phyloP scores from a whole-genome alignment of 2,888 invertebrate species.

The Brachyptera risi region DNA sequence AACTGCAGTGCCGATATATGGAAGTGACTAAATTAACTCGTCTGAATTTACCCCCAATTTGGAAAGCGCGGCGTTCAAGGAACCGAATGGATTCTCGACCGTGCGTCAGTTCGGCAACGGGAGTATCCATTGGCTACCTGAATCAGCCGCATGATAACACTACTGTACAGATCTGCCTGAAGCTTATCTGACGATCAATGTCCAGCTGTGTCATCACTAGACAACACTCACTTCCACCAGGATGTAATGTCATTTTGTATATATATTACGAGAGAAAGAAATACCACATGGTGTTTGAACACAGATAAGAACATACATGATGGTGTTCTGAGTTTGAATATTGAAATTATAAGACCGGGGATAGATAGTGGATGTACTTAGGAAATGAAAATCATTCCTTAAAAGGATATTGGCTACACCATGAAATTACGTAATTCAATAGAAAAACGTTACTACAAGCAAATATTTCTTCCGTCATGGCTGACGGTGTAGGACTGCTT shows the following conservation, averaged over 20 bases:
- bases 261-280: no score
- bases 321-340: no score
- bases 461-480: no score
- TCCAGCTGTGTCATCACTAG: slow-evolving; percentile 31
- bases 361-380: no score
- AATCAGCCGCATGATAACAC: slow-evolving; percentile 14
- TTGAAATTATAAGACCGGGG: no score
- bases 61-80: slow-evolving; percentile 21
- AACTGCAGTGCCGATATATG: slow-evolving; percentile 28
- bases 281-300: no score
- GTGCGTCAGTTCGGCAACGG: slow-evolving; percentile 20
- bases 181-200: slow-evolving; percentile 26
- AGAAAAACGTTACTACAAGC: no score
- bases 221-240: slow-evolving; percentile 26
- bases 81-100: slow-evolving; percentile 18
- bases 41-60: slow-evolving; percentile 28
- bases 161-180: slow-evolving; percentile 24
- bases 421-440: no score
- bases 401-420: no score
- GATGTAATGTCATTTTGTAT: not conserved
- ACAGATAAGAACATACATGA: no score
- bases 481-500: no score
- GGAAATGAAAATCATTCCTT: no score
- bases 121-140: slow-evolving; percentile 13
- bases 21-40: slow-evolving; percentile 30